phyloP scores from a whole-genome alignment of 1,140 invertebrate genomes.

The Drosophila nasuta region DNA sequence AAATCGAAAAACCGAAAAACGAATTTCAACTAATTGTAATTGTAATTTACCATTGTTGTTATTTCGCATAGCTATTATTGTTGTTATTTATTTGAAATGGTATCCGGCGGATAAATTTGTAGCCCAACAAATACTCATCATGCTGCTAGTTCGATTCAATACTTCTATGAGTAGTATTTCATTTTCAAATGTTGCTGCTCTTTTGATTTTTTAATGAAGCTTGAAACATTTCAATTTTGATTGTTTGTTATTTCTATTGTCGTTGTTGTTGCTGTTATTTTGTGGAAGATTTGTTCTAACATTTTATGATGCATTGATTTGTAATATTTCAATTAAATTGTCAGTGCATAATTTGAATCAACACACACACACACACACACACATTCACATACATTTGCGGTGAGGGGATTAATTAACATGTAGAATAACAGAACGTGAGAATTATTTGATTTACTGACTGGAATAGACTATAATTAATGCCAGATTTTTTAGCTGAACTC shows the following conservation, averaged over 20 bases:
- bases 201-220: conserved; percentile 78
- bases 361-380: neutral
- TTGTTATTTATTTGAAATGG: conserved; percentile 79
- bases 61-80: conserved; percentile 56
- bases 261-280: conserved; percentile 58
- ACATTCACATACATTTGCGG: neutral
- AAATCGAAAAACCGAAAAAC: conserved; percentile 45
- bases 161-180: neutral
- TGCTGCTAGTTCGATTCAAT: too few relatives aligned
- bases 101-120: conserved; percentile 76
- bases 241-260: conserved; percentile 56
- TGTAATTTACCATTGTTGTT: conserved; percentile 72
- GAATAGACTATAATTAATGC: conserved; percentile 9
- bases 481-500: conserved; percentile 18
- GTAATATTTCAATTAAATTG: conserved; percentile 82
- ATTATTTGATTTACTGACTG: conserved; percentile 51
- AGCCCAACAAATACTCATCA: neutral
- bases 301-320: conserved; percentile 77
- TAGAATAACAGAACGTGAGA: conserved; percentile 54
- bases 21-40: conserved; percentile 56
- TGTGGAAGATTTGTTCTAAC: conserved; percentile 75
- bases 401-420: conserved; percentile 51
- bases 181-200: conserved; percentile 4
- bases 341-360: conserved; percentile 68
- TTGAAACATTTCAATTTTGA: conserved; percentile 71